phyloP scores from a whole-genome alignment of 2,888 invertebrate genomes.

The Meiosimyza decipiens region DNA sequence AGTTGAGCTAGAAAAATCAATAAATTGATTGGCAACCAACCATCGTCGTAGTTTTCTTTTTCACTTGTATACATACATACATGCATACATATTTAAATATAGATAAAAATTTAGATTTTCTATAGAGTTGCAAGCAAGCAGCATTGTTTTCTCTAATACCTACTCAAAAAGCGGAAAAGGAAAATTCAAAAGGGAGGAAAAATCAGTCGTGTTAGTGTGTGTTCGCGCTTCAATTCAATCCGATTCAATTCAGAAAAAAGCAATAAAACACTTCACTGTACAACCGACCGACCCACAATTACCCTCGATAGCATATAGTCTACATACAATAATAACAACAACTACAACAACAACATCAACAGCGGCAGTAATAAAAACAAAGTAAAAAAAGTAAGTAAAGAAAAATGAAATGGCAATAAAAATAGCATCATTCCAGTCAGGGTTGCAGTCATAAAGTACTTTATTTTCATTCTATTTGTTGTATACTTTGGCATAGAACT shows the following conservation, averaged over 20 bases:
- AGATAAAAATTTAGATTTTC: background rate
- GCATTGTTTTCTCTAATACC: background rate
- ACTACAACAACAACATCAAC: slow-evolving; percentile 1
- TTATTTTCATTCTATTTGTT: too few relatives aligned
- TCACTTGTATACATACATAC: slow-evolving; percentile 27
- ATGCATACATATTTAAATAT: slow-evolving; percentile 30
- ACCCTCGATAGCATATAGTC: slow-evolving; percentile 13
- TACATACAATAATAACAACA: slow-evolving; percentile 17
- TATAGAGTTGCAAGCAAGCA: slow-evolving; percentile 5
- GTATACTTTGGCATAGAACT: too few relatives aligned
- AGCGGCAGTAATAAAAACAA: slow-evolving; percentile 8
- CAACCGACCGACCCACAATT: slow-evolving; percentile 20
- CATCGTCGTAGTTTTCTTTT: slow-evolving; percentile 18
- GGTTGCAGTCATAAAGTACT: background rate
- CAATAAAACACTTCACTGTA: slow-evolving; percentile 15
- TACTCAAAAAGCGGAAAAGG: background rate
- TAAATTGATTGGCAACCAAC: slow-evolving; percentile 48
- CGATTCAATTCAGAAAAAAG: slow-evolving; percentile 13
- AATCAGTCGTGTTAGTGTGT: slow-evolving; percentile 22
- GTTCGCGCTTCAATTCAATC: slow-evolving; percentile 17
- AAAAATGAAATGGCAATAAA: slow-evolving; percentile 15
- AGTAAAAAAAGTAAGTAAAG: slow-evolving; percentile 10
- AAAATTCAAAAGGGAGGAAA: slow-evolving; percentile 28
- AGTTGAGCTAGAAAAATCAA: slow-evolving; percentile 42
- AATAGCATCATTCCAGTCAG: slow-evolving; percentile 29